A percentile compares a stretch with the other conserved stretches of the same genome.
phyloP scores from a whole-genome alignment of 1,140 invertebrate species.

The Drosophila obscura region DNA sequence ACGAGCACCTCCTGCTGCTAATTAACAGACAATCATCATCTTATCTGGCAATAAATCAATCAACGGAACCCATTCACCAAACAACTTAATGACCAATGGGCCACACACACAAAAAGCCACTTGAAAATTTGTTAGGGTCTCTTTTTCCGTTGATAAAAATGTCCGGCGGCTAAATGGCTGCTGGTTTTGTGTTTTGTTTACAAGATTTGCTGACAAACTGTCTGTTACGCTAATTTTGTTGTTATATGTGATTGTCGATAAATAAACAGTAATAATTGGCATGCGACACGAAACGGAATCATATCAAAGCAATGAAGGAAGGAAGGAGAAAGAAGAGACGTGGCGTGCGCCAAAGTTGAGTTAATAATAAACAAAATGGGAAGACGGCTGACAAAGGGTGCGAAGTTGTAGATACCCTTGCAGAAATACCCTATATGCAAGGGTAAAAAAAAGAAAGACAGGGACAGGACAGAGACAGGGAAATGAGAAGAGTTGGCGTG shows the following conservation, averaged over 20 bases:
- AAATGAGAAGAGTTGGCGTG: not conserved
- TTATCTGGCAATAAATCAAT: slow-evolving; percentile 41
- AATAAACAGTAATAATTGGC: slow-evolving; percentile 58
- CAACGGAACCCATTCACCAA: slow-evolving; percentile 1
- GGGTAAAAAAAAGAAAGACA: not conserved
- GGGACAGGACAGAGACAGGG: not conserved
- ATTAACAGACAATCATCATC: slow-evolving; percentile 42
- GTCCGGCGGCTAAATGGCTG: slow-evolving; percentile 6
- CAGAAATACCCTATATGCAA: not conserved
- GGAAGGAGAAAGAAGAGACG: slow-evolving; percentile 9
- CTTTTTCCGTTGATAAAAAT: slow-evolving; percentile 19
- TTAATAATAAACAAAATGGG: slow-evolving; percentile 18
- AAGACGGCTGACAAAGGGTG: not conserved
- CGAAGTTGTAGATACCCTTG: not conserved
- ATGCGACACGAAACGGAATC: slow-evolving; percentile 35
- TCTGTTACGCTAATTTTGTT: slow-evolving; percentile 48
- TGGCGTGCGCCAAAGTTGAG: slow-evolving; percentile 19
- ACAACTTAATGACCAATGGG: slow-evolving; percentile 45
- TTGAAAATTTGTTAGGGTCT: slow-evolving; percentile 8
- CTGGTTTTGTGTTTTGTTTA: slow-evolving; percentile 45
- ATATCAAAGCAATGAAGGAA: slow-evolving; percentile 10
- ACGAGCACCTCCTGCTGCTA: slow-evolving; percentile 4
- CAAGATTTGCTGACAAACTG: slow-evolving; percentile 57
- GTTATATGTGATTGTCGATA: slow-evolving; percentile 35
- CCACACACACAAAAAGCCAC: slow-evolving; percentile 21